phyloP scores from a whole-genome alignment of 2,113 vertebrate species.

The Epinephelus moara region DNA sequence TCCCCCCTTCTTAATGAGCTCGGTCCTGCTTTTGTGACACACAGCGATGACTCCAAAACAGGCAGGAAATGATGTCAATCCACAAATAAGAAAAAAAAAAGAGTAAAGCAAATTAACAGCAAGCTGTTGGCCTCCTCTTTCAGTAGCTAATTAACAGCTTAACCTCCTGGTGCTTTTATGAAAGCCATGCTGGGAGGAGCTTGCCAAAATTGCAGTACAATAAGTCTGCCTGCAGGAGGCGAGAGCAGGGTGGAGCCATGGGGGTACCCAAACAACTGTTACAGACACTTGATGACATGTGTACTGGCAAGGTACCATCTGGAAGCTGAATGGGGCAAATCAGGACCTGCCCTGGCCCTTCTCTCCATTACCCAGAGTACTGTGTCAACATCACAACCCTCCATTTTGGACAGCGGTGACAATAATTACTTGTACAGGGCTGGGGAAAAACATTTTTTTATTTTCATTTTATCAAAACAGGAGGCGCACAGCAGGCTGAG shows the following conservation, averaged over 20 bases:
- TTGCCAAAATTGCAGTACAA: conserved; percentile 79
- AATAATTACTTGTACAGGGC: conserved; percentile 73
- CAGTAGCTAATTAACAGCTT: conserved; percentile 87
- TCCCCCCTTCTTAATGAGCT: conserved; percentile 77
- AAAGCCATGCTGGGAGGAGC: conserved; percentile 78
- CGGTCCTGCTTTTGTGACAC: conserved; percentile 72
- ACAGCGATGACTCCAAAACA: conserved; percentile 69
- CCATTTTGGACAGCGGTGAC: conserved; percentile 72
- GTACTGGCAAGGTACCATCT: conserved; percentile 77
- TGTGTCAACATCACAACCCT: conserved; percentile 69
- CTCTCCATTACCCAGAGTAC: conserved; percentile 51
- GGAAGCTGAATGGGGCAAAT: conserved; percentile 78
- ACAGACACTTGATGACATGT: conserved; percentile 79
- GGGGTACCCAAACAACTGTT: conserved; percentile 78
- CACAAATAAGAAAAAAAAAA: conserved; percentile 58
- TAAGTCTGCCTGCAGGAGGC: conserved; percentile 84
- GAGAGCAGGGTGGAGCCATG: conserved; percentile 72
- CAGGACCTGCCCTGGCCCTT: conserved; percentile 73
- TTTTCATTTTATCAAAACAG: conserved; percentile 64
- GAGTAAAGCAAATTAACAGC: conserved; percentile 79
- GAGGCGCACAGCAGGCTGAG: conserved; percentile 49
- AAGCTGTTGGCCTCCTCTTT: conserved; percentile 81
- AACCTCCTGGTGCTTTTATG: conserved; percentile 86
- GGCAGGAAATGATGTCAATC: conserved; percentile 82
- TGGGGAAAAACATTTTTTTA: conserved; percentile 47